These are phyloP conservation scores for Pelecanus crispus DNA, from an alignment of 2,113 vertebrate genomes.

Conservation along the genomic window DNA sequence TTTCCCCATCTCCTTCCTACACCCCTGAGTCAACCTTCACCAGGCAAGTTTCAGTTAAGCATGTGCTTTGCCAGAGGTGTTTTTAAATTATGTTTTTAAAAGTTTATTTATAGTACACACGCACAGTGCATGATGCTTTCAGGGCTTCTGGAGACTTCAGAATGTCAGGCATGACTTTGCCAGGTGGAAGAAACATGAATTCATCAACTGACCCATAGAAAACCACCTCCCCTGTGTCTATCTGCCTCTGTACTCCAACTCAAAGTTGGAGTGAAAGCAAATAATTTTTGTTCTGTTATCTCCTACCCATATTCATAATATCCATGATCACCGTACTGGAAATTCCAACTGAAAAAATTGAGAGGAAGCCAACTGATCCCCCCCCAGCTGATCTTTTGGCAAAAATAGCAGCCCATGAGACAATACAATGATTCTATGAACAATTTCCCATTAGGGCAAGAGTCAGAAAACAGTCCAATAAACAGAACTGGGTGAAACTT, in stretches of 20 bases:
- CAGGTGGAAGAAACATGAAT: not conserved
- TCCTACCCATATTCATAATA: not conserved
- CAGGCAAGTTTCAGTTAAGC: conserved; percentile 33
- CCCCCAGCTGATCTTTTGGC: not conserved
- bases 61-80: conserved; percentile 53
- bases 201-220: not conserved
- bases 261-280: not conserved
- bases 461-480: not conserved
- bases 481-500: not conserved
- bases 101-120: conserved; percentile 46
- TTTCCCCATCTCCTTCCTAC: conserved; percentile 47
- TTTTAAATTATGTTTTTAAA: conserved; percentile 47
- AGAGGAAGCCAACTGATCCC: not conserved
- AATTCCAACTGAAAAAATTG: not conserved
- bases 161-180: not conserved
- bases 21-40: conserved; percentile 42
- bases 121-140: not conserved
- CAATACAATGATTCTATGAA: not conserved
- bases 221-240: not conserved
- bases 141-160: not conserved
- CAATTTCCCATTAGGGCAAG: not conserved
- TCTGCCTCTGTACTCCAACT: not conserved
- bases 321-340: not conserved
- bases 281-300: not conserved
- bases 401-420: not conserved